Base-by-base conservation (phyloP, 2,113 vertebrate species). In the Onychostoma macrolepis region DNA sequence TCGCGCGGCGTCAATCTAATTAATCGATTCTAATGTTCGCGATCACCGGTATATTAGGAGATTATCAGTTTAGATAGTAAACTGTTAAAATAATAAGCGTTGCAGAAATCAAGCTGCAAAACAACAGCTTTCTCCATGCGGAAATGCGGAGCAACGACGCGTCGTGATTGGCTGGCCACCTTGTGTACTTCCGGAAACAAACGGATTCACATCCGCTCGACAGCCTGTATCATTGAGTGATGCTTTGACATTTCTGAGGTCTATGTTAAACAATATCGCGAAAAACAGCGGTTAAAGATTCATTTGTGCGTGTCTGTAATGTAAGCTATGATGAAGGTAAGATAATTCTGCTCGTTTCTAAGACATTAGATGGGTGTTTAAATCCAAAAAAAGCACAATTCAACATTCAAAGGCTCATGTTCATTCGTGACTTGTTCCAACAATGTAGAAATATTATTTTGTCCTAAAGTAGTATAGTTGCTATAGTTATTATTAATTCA, bases 321-420 rank as follows among this genome's bases (percentile, higher is more conserved):
- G 33, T 50, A 53, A 24, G 85, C 63, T 77, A 71, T 38, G 83
- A 65, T 38, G 65, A 83, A 71, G 88, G 88, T 89, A 85, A 87
- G 83, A 56, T 50, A 8, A 48, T 38, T 26, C 0, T 12, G 3
- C 72, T n/a, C 30, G 21, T 76, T 28, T 74, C 26, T 10, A 56
- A 80, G n/a, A 53, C 5, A 38, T 2, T 71, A n/a, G 30, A 50
- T 67, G 6, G 12, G 0, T 7, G 0, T 81, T 81, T 28, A 24
- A 17, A 17, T n/a, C 8, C 15, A 8, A 28, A 4, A 61, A 38
- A 41, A 26, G 5, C 19, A 53, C 11, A 7, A n/a, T n/a, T 38
- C 11, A 38, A 28, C 38, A 28, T 13, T 65, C 7, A 28, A 28
- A 41, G 38, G 12, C 38, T 65, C 7, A 30, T 15, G 21, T 12